phyloP scores from a whole-genome alignment of 2,888 invertebrate genomes.

The Eremobia ochroleuca region DNA sequence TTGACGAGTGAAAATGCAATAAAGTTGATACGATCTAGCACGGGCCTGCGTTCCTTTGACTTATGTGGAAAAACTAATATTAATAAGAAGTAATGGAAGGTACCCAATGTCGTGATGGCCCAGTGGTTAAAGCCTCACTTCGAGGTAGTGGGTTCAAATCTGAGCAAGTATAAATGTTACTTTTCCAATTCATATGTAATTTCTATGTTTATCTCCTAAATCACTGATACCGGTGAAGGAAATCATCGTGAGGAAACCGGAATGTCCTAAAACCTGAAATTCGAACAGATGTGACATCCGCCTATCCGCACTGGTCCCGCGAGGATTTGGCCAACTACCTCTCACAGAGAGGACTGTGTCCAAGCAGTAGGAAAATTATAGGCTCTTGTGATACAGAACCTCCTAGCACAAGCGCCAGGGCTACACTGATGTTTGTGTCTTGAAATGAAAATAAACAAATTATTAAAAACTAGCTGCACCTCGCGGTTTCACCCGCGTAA shows the following conservation, averaged over 20 bases:
- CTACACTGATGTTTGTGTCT: too few species aligned
- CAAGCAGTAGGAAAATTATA: neutral
- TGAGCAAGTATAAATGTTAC: neutral
- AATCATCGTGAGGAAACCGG: neutral
- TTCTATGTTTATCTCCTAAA: neutral
- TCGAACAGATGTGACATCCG: neutral
- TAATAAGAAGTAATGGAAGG: neutral
- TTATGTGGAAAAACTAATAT: conserved; percentile 3
- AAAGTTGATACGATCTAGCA: conserved; percentile 70
- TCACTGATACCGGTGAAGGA: neutral
- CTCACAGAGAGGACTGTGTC: neutral
- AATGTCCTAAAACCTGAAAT: neutral
- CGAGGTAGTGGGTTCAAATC: neutral
- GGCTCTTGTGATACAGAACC: neutral
- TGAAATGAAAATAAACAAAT: too few species aligned
- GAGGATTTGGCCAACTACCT: neutral
- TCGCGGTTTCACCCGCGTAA: too few species aligned
- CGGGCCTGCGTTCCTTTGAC: conserved; percentile 18
- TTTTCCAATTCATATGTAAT: neutral
- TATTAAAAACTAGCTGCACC: too few species aligned
- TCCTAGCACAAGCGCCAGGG: too few species aligned
- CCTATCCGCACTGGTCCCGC: neutral
- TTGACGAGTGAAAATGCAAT: conserved; percentile 77
- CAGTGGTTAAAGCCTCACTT: neutral
- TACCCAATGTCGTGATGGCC: neutral